Evolutionary conservation across 2,888 invertebrate genomes (phyloP), one percentile per base, ranked within the genome.

Genomic region (Dugesia japonica): DNA sequence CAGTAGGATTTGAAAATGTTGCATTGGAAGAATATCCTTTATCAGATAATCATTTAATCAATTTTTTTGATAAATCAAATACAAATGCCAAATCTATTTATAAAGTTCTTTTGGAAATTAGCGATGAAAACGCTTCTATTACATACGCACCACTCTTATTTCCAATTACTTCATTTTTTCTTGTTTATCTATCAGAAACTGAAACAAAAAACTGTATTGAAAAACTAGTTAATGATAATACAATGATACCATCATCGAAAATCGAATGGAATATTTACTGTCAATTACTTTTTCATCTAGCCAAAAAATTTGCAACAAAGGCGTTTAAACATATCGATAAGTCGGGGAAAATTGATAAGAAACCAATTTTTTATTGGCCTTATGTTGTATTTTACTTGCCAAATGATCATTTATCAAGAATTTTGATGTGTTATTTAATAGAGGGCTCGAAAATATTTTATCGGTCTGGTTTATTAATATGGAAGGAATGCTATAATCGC

Each of bases 401-500:
- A n/a, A 56, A 56, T 23, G 56, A 56, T 4, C n/a, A 56, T 56
- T 56, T 56, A 23, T 20, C 56, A 7, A 4, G 56, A 1, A 23
- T 56, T 56, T 23, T 56, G 7, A 20, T 56, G 7, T 56, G 56
- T 56, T 56, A 56, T 56, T n/a, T 56, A 23, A n/a, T 56, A 4
- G 56, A 56, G 17, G 56, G 56, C 26, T 13, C 1, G 15, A 28
- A 74, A 26, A 26, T 74, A 1, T 23, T 74, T 9, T 74, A 74
- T 42, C 74, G 74, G 33, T 7, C 74, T 7, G 74, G 74, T 4
- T 26, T 74, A 17, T 31, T 74, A 20, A 74, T 74, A 9, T 74
- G 74, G 74, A 74, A 74, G 26, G 74, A 74, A 26, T 38, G 33
- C n/a, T 74, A 17, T 33, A 28, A 33, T 42, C 74, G 74, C 1